Base-by-base conservation (phyloP, 2,113 vertebrate species). In the Silurus asotus region DNA sequence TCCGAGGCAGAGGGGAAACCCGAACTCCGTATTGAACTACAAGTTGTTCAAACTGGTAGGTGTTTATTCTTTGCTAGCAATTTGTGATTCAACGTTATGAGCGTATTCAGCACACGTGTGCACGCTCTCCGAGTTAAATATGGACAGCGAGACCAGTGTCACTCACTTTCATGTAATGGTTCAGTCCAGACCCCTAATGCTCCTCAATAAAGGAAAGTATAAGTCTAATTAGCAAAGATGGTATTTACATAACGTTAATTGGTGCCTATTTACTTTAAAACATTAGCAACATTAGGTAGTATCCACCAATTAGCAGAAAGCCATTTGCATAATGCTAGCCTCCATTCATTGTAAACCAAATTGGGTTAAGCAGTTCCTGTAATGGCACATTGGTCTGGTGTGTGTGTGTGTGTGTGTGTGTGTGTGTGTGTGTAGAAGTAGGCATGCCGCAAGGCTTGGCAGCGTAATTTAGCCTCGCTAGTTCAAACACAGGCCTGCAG, bases 401-500 rank as follows among this genome's bases (percentile, higher is more conserved):
- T 20, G 45, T 59, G 78, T 74, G 65, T 10, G 62, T 80, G 67
- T 17, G 67, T 45, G 67, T 69, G 67, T 69, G 72, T 75, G 15
- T 75, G 72, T 51, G 10, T 75, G 62, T 80, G 72, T 62, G 80
- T 76, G 62, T 10, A 23, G 70, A 87, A 79, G 37, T 82, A 87
- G 84, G 64, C 70, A 76, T 80, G 86, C 61, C n/a, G 85, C 88
- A 77, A 87, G 76, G 86, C 85, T 84, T 78, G 82, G 87, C 85
- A 91, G 83, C 87, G 88, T 92, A 92, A 94, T 92, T 92, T 91
- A 91, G 91, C 90, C 56, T 87, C n/a, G 86, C 90, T 92, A 89
- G 92, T 93, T 89, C 83, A 87, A 93, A 91, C 90, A 49, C 74
- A 85, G 65, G 87, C 88, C 90, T 92, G 86, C 81, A 92, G 84